Evolutionary conservation across 2,113 vertebrate genomes (phyloP).

Genomic region (Furnarius figulus): DNA sequence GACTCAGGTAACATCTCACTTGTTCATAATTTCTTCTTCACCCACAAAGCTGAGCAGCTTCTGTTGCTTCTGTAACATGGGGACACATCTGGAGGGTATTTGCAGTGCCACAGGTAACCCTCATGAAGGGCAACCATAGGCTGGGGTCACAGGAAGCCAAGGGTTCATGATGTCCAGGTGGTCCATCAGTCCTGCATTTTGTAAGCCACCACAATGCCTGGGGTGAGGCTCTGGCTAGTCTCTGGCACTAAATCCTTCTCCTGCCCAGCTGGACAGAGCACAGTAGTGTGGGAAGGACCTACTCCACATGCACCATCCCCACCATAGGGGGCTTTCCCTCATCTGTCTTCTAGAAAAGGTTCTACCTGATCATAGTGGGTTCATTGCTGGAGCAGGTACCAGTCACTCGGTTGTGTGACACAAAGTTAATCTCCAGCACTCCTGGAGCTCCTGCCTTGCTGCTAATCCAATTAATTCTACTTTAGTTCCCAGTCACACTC

Average conservation of each 20-base stretch:
- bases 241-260: not conserved
- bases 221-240: not conserved
- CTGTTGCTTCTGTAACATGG: not conserved
- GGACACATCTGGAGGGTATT: too few species aligned
- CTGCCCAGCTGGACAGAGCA: accelerated
- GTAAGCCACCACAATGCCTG: not conserved
- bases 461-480: not conserved
- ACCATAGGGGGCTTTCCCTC: not conserved
- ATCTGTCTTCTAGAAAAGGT: accelerated
- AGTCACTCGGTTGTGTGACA: accelerated
- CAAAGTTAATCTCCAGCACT: not conserved
- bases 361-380: not conserved
- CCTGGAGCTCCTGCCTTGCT: not conserved
- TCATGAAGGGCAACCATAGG: accelerated
- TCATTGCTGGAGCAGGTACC: not conserved
- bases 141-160: not conserved
- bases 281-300: accelerated
- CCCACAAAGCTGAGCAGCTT: not conserved
- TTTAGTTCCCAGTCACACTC: not conserved
- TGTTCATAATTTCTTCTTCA: not conserved
- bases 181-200: not conserved
- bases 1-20: accelerated
- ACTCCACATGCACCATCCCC: not conserved
- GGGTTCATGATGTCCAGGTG: accelerated
- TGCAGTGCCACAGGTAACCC: not conserved